These are phyloP conservation scores for Saiga tatarica DNA, from an alignment of 2,113 vertebrate species.

Conservation along the genomic window DNA sequence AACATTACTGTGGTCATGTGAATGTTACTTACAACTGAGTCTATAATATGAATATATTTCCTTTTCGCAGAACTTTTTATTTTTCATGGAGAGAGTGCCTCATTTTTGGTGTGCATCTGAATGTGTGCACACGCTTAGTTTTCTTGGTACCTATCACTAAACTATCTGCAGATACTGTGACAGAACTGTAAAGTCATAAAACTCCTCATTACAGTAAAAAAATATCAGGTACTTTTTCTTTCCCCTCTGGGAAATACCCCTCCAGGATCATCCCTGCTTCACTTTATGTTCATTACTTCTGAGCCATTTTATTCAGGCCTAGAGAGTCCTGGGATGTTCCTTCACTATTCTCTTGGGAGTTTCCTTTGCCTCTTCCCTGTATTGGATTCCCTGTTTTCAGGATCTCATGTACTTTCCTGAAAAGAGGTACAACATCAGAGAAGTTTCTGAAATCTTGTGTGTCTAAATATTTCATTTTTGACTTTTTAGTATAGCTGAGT, in stretches of 20 bases:
- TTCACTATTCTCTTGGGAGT: background rate
- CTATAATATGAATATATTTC: background rate
- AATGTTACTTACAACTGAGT: background rate
- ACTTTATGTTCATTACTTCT: background rate
- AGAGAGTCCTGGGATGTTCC: background rate
- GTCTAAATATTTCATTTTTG: background rate
- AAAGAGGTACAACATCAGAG: background rate
- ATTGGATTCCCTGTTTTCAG: background rate
- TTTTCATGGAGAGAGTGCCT: background rate
- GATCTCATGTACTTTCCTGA: conserved; percentile 5
- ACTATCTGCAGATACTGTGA: background rate
- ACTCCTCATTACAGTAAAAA: background rate
- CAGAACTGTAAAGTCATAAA: background rate
- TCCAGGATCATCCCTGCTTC: background rate
- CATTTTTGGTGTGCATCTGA: background rate
- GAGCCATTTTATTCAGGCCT: background rate
- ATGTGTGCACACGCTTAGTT: background rate
- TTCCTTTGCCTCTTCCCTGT: background rate
- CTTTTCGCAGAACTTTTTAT: background rate
- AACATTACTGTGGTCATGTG: background rate
- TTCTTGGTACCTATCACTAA: background rate
- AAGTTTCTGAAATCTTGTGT: background rate
- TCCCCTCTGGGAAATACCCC: background rate
- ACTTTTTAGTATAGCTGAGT: background rate
- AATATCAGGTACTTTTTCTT: background rate